phyloP scores from a whole-genome alignment of 2,888 invertebrate genomes.

The Phyto melanocephala region DNA sequence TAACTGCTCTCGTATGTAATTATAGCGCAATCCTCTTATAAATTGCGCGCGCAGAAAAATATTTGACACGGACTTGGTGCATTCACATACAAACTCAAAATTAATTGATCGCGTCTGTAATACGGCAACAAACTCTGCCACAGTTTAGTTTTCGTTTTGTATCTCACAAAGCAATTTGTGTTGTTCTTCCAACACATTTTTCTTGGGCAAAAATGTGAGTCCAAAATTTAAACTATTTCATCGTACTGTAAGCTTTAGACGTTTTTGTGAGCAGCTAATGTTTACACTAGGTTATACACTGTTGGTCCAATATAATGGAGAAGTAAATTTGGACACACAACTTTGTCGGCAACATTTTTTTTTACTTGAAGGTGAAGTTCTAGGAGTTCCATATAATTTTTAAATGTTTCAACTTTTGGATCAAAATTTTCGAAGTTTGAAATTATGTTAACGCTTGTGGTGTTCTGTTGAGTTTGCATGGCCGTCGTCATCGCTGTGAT shows the following conservation, averaged over 20 bases:
- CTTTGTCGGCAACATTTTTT: not conserved
- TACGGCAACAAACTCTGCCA: conserved; percentile 21
- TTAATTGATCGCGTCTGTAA: conserved; percentile 19
- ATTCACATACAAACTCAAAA: conserved; percentile 20
- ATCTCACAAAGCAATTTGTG: too few relatives aligned
- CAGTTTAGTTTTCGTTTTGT: conserved; percentile 10
- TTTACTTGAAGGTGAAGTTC: not conserved
- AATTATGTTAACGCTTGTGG: conserved; percentile 17
- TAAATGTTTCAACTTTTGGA: conserved; percentile 27
- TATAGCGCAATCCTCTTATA: conserved; percentile 46
- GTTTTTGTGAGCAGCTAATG: conserved; percentile 37
- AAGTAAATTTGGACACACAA: too few relatives aligned
- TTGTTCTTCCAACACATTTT: conserved; percentile 29
- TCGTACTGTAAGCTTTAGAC: conserved; percentile 30
- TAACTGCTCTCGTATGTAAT: conserved; percentile 43
- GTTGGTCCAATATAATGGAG: conserved; percentile 39
- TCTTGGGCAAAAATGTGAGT: conserved; percentile 28
- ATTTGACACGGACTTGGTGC: conserved; percentile 36
- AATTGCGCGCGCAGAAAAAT: conserved; percentile 51
- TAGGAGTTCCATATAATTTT: not conserved
- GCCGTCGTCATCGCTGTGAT: conserved; percentile 16
- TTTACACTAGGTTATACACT: conserved; percentile 29
- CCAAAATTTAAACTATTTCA: conserved; percentile 21
- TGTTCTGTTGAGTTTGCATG: conserved; percentile 29
- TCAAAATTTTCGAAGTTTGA: conserved; percentile 32